Base-by-base conservation (phyloP, 2,888 invertebrate genomes). In the Pediacus dermestoides region DNA sequence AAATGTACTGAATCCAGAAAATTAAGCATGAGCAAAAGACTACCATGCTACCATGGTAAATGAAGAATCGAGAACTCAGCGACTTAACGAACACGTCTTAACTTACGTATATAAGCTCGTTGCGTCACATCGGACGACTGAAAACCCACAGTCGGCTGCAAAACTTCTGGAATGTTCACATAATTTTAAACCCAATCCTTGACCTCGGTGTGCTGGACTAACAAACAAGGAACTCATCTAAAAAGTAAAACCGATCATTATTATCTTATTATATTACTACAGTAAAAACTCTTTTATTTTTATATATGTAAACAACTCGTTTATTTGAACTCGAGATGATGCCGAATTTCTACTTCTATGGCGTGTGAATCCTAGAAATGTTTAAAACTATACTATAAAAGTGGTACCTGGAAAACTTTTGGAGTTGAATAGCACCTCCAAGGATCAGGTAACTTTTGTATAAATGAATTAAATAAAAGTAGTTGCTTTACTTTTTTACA, bases 381-480 rank as follows among this genome's bases (percentile, higher is more conserved):
- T n/a, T n/a, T n/a, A n/a, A n/a, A n/a, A n/a, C n/a, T n/a, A n/a
- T n/a, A n/a, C 9, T 10, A 10, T 34, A 34, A 21, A 18, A 12
- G 12, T 38, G 33, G 63, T 33, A 77, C 77, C 49, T 76, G 73
- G 57, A 75, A 77, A 34, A 77, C 65, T 51, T 70, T 74, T 4
- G 66, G 58, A 1, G 68, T 66, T 4, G 54, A 48, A 33, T 61
- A 74, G 44, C 70, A 72, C 12, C 65, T 52, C 57, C 72, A 76
- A 2, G 78, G 46, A 30, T 74, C 63, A 0, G 77, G 71, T 2
- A 63, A 66, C 45, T 68, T 63, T 39, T 73, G 61, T 35, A 75
- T 64, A 45, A 78, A 74, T 0, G 78, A 76, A 21, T 58, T 61
- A 59, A 78, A 77, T 51, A 73, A 72, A 59, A 75, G 70, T 12